Evolutionary conservation across 2,888 invertebrate genomes (phyloP).

Genomic region (Glyphotaelius pellucidus): DNA sequence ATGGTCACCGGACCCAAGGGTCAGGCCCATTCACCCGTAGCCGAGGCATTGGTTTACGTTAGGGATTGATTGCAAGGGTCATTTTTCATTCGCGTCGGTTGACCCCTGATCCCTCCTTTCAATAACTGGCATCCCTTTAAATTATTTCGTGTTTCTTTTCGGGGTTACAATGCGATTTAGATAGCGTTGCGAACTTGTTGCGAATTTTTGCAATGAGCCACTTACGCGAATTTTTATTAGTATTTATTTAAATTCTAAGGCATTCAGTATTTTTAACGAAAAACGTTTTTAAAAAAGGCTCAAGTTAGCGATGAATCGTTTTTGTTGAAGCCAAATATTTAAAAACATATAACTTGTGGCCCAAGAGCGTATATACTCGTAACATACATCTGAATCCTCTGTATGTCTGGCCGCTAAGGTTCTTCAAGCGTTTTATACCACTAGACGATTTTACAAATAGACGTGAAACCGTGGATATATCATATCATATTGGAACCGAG

Average conservation of each 20-base stretch:
- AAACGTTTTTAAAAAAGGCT: too few relatives aligned
- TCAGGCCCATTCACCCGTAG: background rate
- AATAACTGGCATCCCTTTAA: constrained; percentile 4
- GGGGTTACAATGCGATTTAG: background rate
- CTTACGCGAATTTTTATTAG: background rate
- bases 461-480: too few relatives aligned
- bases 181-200: background rate
- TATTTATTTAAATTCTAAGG: background rate
- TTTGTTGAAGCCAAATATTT: too few relatives aligned
- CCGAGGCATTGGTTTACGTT: background rate
- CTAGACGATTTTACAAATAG: too few relatives aligned
- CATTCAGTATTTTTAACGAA: background rate
- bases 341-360: too few relatives aligned
- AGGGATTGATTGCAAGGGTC: constrained; percentile 25
- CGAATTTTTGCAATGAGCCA: background rate
- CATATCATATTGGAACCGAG: too few relatives aligned
- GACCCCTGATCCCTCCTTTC: constrained; percentile 20
- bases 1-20: constrained; percentile 17
- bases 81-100: constrained; percentile 23
- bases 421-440: too few relatives aligned
- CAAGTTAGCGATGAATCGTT: too few relatives aligned
- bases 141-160: constrained; percentile 27
- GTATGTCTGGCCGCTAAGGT: too few relatives aligned
- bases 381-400: too few relatives aligned
- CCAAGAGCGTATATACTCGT: too few relatives aligned